Evolutionary conservation across 2,797 vertebrate species (phyloP).

Genomic region (Tangara arthus): DNA sequence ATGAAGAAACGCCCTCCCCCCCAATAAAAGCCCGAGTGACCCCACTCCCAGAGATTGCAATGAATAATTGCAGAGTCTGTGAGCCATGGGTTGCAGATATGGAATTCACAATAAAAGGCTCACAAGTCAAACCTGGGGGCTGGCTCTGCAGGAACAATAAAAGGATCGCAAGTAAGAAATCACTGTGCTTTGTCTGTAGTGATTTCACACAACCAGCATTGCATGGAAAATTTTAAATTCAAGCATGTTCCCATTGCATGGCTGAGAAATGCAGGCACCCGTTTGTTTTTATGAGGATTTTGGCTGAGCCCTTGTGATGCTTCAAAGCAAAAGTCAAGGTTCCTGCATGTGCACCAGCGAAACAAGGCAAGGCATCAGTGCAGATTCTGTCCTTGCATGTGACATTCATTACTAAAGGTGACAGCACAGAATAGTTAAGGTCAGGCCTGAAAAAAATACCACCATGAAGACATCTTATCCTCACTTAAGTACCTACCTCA

Average conservation of each 20-base stretch:
- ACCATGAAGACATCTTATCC: background rate
- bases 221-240: background rate
- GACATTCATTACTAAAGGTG: background rate
- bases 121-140: background rate
- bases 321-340: background rate
- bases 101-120: background rate
- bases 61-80: background rate
- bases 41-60: background rate
- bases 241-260: background rate
- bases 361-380: background rate
- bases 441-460: background rate
- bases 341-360: background rate
- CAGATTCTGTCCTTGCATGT: background rate
- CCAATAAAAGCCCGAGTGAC: background rate
- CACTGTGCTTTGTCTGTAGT: background rate
- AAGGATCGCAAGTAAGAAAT: slow-evolving; percentile 44
- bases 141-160: background rate
- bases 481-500: background rate
- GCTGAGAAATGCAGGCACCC: background rate
- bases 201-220: background rate
- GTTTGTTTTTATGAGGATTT: background rate
- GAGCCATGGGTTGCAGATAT: background rate
- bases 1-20: background rate
- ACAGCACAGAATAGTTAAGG: background rate
- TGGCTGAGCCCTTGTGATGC: background rate